Evolutionary conservation across 2,888 invertebrate species (phyloP), one percentile per base, ranked within the genome.

Genomic region (Drosophila mayaguana): DNA sequence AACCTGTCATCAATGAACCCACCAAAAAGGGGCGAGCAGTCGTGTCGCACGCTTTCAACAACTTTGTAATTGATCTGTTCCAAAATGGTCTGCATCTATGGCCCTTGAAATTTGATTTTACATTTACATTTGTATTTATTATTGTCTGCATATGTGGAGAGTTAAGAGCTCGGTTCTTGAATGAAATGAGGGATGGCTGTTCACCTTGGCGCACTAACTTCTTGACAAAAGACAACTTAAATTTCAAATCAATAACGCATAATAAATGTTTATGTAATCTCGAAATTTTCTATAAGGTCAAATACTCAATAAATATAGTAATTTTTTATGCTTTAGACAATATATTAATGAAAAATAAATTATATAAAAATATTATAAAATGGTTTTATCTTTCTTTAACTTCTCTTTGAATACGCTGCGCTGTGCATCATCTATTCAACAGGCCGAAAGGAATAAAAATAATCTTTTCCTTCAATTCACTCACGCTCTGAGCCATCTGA

Each of bases 1-100:
- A 55, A 50, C 36, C 32, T 45, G 43, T 60, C 72, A 72, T 77
- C 72, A 77, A 72, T 66, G 78, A 62, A 57, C 40, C 32, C 46
- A 46, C 28, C 20, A 7, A 34, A 59, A 62, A 65, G 62, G 61
- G 72, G 43, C 40, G 22, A 55, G 45, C 25, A 61, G 38, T 48
- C 18, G 45, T 57, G 48, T 43, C 50, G 5, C n/a, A 57, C 22
- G 20, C 51, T 59, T 60, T 18, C 38, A 53, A 51, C 28, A 36
- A 36, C 20, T 60, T 53, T 42, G 61, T 69, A 54, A 72, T 56
- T 75, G 55, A 61, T 53, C 22, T 46, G 38, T 61, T 68, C 6
- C 11, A 34, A 55, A 60, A 74, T 51, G 22, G 42, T 46, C 45
- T 65, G 38, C 18, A 22, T 32, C 34, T 18, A 9, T 2, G 22